Conservation (phyloP, 2,113 vertebrate genomes). For the Thunnus maccoyii region DNA sequence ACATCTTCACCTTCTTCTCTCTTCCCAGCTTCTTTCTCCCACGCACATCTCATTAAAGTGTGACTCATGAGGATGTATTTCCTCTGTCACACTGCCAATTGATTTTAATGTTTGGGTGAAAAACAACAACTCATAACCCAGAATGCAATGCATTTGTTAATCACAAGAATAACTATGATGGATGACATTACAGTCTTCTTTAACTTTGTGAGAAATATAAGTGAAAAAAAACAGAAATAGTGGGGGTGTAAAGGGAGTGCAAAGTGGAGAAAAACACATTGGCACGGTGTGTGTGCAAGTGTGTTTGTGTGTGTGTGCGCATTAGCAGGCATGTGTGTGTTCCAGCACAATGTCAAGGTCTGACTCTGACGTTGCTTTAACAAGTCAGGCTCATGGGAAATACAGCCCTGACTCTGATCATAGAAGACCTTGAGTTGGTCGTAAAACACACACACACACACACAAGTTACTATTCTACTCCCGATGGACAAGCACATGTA, state of each 20-base stretch:
- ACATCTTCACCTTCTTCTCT: constrained; percentile 16
- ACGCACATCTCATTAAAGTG: constrained; percentile 56
- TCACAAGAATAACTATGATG: constrained; percentile 17
- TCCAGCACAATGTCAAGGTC: constrained; percentile 46
- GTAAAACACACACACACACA: neutral
- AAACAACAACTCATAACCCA: constrained; percentile 11
- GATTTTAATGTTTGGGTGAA: constrained; percentile 4
- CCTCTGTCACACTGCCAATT: neutral
- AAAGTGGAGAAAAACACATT: neutral
- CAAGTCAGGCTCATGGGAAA: constrained; percentile 45
- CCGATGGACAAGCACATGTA: neutral
- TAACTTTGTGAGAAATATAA: neutral
- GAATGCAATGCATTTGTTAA: constrained; percentile 18
- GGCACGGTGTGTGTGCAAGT: neutral
- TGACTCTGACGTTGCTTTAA: constrained; percentile 33
- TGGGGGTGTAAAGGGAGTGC: neutral
- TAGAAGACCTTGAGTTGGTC: constrained; percentile 8
- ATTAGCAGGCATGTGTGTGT: neutral
- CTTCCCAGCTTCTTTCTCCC: constrained; percentile 30
- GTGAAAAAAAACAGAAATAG: too few relatives aligned
- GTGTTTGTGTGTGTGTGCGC: neutral
- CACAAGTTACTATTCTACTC: neutral
- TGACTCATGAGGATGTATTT: constrained; percentile 40
- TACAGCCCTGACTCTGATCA: constrained; percentile 12
- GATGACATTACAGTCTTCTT: constrained; percentile 8